Conservation (phyloP, 2,888 invertebrate species). For the Ametastegia equiseti region DNA sequence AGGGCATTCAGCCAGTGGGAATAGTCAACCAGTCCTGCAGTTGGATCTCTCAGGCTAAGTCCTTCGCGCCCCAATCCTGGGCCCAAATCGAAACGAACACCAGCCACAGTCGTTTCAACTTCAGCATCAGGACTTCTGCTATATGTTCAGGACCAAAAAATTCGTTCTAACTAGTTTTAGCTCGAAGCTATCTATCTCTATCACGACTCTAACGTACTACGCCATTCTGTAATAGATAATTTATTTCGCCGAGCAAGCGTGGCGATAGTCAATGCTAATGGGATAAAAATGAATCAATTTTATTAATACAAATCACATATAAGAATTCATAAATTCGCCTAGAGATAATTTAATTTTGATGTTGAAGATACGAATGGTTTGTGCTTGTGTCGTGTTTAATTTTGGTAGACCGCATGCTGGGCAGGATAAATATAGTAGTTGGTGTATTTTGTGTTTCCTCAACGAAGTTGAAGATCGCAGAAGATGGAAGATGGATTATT, state of each 20-base stretch:
- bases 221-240: constrained; percentile 28
- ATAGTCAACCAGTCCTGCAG: constrained; percentile 79
- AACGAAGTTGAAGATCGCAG: background rate
- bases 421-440: background rate
- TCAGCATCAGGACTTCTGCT: constrained; percentile 74
- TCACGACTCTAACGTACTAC: constrained; percentile 34
- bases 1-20: constrained; percentile 79
- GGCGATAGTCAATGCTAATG: constrained; percentile 27
- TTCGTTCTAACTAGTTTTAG: constrained; percentile 43
- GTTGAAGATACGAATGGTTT: background rate
- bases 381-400: background rate
- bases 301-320: background rate
- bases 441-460: background rate
- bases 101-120: constrained; percentile 75
- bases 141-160: constrained; percentile 55
- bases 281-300: constrained; percentile 6
- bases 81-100: constrained; percentile 75
- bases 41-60: constrained; percentile 78
- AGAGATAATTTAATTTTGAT: background rate
- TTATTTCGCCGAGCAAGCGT: constrained; percentile 23
- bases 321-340: background rate
- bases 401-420: background rate
- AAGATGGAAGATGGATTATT: constrained; percentile 29
- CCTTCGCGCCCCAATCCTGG: constrained; percentile 78
- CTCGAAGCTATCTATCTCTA: constrained; percentile 41